These are phyloP conservation scores for Myoxocephalus aenaeus DNA, from an alignment of 2,797 vertebrate species.

Conservation along the genomic window DNA sequence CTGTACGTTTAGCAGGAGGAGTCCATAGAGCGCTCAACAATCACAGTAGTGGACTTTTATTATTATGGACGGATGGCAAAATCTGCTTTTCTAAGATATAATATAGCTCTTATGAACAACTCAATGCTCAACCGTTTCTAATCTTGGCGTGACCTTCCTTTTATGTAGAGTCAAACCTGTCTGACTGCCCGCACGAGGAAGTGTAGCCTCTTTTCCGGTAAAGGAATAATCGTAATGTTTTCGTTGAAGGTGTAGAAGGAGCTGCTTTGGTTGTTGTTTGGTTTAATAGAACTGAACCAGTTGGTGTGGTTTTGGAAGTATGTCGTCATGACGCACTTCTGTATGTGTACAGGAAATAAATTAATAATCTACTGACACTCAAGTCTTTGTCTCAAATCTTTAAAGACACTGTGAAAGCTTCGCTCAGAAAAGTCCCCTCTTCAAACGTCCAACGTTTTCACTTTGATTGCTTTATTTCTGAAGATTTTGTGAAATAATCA, in stretches of 20 bases:
- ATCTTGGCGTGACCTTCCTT: not conserved
- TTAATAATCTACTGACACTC: too few relatives aligned
- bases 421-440: not conserved
- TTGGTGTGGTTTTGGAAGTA: too few relatives aligned
- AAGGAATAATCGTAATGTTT: not conserved
- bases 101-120: not conserved
- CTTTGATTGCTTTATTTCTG: not conserved
- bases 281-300: too few relatives aligned
- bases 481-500: not conserved
- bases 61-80: not conserved
- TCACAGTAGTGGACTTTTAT: not conserved
- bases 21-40: not conserved
- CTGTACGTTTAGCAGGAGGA: not conserved
- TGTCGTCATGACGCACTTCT: not conserved
- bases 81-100: not conserved
- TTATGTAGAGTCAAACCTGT: not conserved
- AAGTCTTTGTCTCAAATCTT: not conserved
- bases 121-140: not conserved
- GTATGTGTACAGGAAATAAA: not conserved
- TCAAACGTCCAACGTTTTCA: too few relatives aligned
- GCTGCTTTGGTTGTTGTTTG: too few relatives aligned
- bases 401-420: not conserved
- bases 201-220: not conserved
- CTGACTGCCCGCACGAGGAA: slow-evolving; percentile 10
- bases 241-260: too few relatives aligned